Conservation (phyloP, 2,888 invertebrate genomes). For the Acrocera orbiculus region DNA sequence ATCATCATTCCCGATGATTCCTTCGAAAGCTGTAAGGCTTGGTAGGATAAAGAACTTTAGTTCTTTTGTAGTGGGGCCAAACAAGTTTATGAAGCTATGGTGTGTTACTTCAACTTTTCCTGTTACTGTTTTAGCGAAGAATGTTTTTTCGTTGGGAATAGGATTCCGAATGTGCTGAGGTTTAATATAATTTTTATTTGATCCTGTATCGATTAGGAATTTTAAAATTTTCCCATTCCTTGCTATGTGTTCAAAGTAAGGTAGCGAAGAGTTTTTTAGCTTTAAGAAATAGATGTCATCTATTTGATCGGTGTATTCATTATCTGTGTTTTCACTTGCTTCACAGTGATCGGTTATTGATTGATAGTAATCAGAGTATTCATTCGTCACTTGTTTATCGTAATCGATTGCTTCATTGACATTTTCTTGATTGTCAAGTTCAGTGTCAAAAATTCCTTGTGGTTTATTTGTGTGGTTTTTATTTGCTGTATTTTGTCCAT, state of each 20-base stretch:
- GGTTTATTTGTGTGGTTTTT: conserved; percentile 2
- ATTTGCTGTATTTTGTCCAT: conserved; percentile 1
- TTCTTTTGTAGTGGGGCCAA: conserved; percentile 3
- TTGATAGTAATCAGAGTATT: neutral
- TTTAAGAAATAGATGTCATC: conserved; percentile 13
- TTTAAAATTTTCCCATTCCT: conserved; percentile 11
- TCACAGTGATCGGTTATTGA: neutral
- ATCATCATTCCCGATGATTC: conserved; percentile 10
- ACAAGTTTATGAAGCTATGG: conserved; percentile 6
- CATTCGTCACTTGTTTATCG: neutral
- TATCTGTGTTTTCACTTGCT: too few relatives aligned
- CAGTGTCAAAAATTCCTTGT: conserved; percentile 2
- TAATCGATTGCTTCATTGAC: neutral
- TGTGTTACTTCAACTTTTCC: conserved; percentile 10
- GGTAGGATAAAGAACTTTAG: conserved; percentile 9
- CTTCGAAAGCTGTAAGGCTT: conserved; percentile 5
- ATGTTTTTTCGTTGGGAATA: conserved; percentile 8
- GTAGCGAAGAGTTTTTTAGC: conserved; percentile 12
- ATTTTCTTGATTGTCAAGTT: neutral
- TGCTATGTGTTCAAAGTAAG: conserved; percentile 10
- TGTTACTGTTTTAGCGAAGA: conserved; percentile 9
- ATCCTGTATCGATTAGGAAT: conserved; percentile 13
- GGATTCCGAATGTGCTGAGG: conserved; percentile 6
- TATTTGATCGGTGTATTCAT: too few relatives aligned
- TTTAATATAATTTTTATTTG: conserved; percentile 12